Conservation (phyloP, 1,140 invertebrate genomes). For the Platorchestia sp. region DNA sequence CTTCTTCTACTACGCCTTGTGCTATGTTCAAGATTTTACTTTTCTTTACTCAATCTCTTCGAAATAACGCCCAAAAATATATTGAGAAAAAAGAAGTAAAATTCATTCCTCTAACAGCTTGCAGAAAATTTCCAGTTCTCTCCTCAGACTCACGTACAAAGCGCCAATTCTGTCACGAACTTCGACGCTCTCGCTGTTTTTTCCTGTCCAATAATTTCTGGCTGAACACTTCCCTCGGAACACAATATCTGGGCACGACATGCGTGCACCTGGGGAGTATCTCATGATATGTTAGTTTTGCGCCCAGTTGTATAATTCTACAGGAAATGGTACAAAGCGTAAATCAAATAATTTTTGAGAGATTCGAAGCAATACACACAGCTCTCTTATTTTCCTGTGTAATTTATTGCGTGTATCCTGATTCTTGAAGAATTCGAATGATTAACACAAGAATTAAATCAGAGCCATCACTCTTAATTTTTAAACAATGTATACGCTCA, state of each 20-base stretch:
- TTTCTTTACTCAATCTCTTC: neutral
- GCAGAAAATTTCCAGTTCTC: neutral
- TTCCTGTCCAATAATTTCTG: neutral
- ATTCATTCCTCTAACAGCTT: neutral
- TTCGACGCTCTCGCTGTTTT: neutral
- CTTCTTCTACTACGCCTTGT: neutral
- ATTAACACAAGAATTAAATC: too few species aligned
- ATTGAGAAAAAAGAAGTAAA: neutral
- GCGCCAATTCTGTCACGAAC: neutral
- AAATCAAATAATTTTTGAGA: neutral
- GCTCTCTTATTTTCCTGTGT: neutral
- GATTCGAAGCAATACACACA: neutral
- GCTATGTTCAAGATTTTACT: neutral
- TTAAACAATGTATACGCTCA: too few species aligned
- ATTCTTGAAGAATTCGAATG: neutral
- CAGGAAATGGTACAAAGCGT: neutral
- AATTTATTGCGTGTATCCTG: neutral
- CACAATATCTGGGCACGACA: neutral
- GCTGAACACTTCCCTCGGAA: neutral
- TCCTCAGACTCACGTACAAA: neutral
- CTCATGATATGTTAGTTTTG: neutral
- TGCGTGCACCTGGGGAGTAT: neutral
- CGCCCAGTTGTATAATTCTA: neutral
- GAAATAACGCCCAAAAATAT: neutral
- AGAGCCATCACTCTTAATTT: too few species aligned